Base-by-base conservation (phyloP, 2,888 invertebrate species). In the Parasteatoda lunata region DNA sequence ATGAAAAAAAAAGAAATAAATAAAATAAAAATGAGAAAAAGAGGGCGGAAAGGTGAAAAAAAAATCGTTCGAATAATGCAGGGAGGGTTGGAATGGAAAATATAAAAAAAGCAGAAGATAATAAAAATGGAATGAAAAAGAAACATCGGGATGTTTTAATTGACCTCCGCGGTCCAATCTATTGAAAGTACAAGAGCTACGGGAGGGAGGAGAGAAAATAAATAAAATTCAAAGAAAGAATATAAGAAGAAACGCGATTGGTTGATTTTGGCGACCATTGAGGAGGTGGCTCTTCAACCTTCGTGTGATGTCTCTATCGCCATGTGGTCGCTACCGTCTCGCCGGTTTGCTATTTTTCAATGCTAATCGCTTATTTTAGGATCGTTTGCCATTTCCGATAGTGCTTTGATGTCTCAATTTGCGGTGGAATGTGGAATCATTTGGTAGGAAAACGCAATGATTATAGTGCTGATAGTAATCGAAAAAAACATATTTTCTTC, bases 221-320 rank as follows among this genome's bases (percentile, higher is more conserved):
- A 64, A 85, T 71, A 59, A 59, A 59, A 54, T 30, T 30, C 30
- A 30, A 30, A 30, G 30, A 30, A 45, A 72, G 73, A 71, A 73
- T 73, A 80, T 66, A 52, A 72, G 70, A 65, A 52, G 77, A 72
- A 69, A 80, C 76, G 71, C 77, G 66, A 86, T 86, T 86, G 80
- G 85, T 80, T 9, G 77, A 66, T 51, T 49, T 86, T 86, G 85
- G 85, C 80, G 85, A 86, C 85, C 85, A 86, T 65, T 86, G 85
- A 77, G 85, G 59, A 71, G 52, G 80, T 68, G 76, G 76, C 77
- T 70, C 72, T 70, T 15, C 15, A 49, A 65, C 66, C 65, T 54
- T 54, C 51, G 77, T 64, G 75, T 86, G 85, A 86, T 86, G 85
- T 86, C 85, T 86, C 71, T 80, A 86, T 86, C 85, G 84, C 79